Base-by-base conservation (phyloP, 2,797 vertebrate genomes). In the Eulemur rubriventer region DNA sequence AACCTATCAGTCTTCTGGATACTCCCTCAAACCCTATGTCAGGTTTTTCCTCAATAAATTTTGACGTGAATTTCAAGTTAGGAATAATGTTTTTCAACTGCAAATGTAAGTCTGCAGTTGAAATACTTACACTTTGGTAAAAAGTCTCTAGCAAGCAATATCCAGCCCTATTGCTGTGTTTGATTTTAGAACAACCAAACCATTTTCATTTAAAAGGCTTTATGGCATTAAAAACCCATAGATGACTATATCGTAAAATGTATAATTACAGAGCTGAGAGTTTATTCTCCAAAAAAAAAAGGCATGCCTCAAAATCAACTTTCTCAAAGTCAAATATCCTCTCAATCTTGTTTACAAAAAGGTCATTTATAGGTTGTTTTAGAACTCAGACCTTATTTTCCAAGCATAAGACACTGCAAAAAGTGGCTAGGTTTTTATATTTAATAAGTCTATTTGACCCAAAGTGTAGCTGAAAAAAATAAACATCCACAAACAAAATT, bases 201-300 rank as follows among this genome's bases (percentile, higher is more conserved):
- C 35, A 83, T 83, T 96, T 95, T 81, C 93, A 35, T 73, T 91
- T 92, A 84, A 95, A 95, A 89, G 87, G 30, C 11, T 96, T 80
- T 35, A 55, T 46, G 38, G 22, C 30, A 92, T 92, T 82, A 89
- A 89, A 89, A 93, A 85, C 16, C 28, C 55, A 79, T 28, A 67
- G 80, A 67, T 95, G 65, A 91, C 93, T 94, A 89, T 70, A 96
- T 83, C 30, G 35, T 84, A 57, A 17, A 55, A 63, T 78, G 13
- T 94, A 20, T 86, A 86, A 95, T 89, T 89, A 95, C 8, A 70
- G 76, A 85, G 67, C 80, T 90, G 38, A 90, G 28, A 86, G 33
- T 83, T 94, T 79, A 93, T 91, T 91, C 75, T 95, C 48, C 50
- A 94, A 97, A 78, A 6, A 59, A 59, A 91, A 88, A 92, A 57